Evolutionary conservation across 2,888 invertebrate genomes (phyloP), one percentile per base, ranked within the genome.

Genomic region (Keiferia lycopersicella): DNA sequence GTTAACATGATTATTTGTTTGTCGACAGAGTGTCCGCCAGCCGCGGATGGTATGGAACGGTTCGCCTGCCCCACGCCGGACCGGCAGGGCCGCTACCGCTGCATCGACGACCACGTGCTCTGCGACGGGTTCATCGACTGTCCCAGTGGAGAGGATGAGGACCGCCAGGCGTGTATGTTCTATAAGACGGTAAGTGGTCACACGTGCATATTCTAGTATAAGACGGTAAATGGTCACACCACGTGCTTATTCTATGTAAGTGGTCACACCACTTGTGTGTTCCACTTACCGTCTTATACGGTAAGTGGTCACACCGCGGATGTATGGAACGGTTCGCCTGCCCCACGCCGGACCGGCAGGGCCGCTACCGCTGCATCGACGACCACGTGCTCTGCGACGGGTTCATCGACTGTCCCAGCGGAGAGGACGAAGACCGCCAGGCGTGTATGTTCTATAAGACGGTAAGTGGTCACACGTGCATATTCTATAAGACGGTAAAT

Each of bases 391-490:
- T 98, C 64, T 98, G 98, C 88, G 98, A 98, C 88, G 98, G 98
- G 70, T 98, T 97, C 92, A 95, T 97, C 84, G 98, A 98, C 93
- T 98, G 98, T 88, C 98, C 98, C 67, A 95, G 95, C 74, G 97
- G 96, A 67, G 98, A 98, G 87, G 98, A 98, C 84, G 98, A 98
- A 85, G 97, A 98, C 83, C 93, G 97, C 80, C 96, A 96, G 87
- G 95, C 96, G 77, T 98, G 98, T 93, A 97, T 98, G 97, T 98
- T 98, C 92, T 98, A 97, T 87, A 98, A 98, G 94, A 98, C 98
- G 94, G 98, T 98, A 92, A 94, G 94, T 63, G 8, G 34, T 8
- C 34, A 26, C 3, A 6, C 26, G 26, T 26, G 26, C 26, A 26
- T 26, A 6, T 26, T 26, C 26, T 26, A 26, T 6, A 26, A 26